Evolutionary conservation across 1,140 invertebrate genomes (phyloP), one percentile per base, ranked within the genome.

Genomic region (Centruroides sculpturatus): DNA sequence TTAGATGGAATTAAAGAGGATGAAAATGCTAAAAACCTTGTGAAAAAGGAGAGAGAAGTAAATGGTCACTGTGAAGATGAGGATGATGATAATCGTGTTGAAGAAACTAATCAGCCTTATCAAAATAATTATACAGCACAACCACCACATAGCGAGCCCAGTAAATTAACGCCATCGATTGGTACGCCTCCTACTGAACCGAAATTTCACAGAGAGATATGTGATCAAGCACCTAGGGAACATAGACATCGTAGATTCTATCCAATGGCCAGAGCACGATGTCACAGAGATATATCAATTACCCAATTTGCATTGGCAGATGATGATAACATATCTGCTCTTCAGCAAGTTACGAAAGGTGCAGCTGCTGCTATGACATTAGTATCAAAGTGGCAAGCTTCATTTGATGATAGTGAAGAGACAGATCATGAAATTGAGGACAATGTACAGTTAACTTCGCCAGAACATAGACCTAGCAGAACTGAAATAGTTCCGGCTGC

Each of bases 341-440:
- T 88, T 59, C 88, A 92, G 71, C 89, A 92, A 77, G 83, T 86
- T 36, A 78, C 79, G 0, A 71, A 76, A 65, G 79, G 79, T n/a
- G 78, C 78, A 41, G 76, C 76, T 51, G 75, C 75, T 63, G 81
- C 80, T 4, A 83, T 71, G 49, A 69, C 89, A 0, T 71, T 92
- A 10, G 89, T 87, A 0, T 92, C 88, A 3, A 84, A 92, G 68
- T 94, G 91, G 91, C 92, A 93, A 70, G 92, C 87, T 3, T 89
- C 92, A 70, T 93, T 94, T 70, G 90, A 93, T 70, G 90, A 94
- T 71, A 92, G 89, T 0, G 89, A 92, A 62, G 88, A 90, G 69
- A 91, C 88, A 0, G 89, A 94, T 72, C 90, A 92, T 71, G 89
- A 93, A 71, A 59, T 63, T 34, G 67, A 65, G 36, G 65, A 56